Conservation (phyloP, 2,888 invertebrate species). For the Dysmachus trigonus region DNA sequence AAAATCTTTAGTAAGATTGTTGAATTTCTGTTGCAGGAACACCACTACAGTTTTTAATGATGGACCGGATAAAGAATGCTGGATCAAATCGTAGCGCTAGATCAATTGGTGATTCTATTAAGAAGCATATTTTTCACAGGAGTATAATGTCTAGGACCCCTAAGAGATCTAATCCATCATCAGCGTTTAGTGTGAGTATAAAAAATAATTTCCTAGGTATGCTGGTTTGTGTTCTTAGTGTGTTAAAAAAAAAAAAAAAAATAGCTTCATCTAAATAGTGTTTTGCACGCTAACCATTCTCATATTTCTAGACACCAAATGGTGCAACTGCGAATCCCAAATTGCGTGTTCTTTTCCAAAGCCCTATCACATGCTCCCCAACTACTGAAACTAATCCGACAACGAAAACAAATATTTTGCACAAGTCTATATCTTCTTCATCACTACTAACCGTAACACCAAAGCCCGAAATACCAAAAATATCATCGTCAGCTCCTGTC, state of each 20-base stretch:
- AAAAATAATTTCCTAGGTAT: neutral
- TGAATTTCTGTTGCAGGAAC: constrained; percentile 66
- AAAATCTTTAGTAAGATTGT: neutral
- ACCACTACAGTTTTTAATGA: constrained; percentile 71
- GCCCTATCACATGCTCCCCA: constrained; percentile 55
- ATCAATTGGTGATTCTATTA: constrained; percentile 84
- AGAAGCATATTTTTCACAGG: constrained; percentile 85
- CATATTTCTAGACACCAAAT: constrained; percentile 59
- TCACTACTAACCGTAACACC: constrained; percentile 55
- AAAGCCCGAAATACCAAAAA: constrained; percentile 14
- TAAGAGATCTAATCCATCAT: constrained; percentile 55
- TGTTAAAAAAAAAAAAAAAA: no score
- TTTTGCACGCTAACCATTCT: neutral
- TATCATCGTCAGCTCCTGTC: constrained; percentile 57
- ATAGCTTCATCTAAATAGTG: neutral
- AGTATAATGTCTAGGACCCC: constrained; percentile 67
- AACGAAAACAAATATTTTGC: constrained; percentile 55
- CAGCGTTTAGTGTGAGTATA: constrained; percentile 50
- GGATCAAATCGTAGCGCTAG: constrained; percentile 66
- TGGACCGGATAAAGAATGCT: constrained; percentile 69
- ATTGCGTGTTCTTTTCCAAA: constrained; percentile 62
- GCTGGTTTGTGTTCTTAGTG: neutral
- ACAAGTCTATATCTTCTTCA: constrained; percentile 62
- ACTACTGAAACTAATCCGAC: constrained; percentile 17
- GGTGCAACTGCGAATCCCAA: constrained; percentile 58